Percentiles rank a stretch among this genome's conserved stretches.
phyloP scores from a whole-genome alignment of 2,797 vertebrate genomes.

The Simalia tracyae region DNA sequence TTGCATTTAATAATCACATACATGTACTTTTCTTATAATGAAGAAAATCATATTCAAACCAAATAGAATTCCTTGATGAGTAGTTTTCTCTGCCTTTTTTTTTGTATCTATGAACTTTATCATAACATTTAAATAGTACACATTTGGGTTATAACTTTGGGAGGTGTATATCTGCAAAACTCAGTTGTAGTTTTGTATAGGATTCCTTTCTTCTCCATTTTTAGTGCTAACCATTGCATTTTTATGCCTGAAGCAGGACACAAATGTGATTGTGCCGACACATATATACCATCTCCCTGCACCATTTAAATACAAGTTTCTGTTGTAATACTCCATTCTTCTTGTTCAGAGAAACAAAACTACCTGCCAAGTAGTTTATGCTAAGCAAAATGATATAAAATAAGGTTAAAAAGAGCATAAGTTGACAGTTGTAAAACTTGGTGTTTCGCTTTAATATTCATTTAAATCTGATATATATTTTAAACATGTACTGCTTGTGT shows the following conservation, averaged over 20 bases:
- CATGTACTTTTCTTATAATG: no score
- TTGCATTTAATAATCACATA: no score
- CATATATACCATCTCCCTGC: neutral
- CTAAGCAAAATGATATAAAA: no score
- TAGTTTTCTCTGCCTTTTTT: neutral
- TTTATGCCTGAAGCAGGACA: neutral
- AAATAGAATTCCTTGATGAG: neutral
- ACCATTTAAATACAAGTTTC: neutral
- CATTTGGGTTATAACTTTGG: neutral
- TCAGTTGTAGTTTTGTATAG: neutral
- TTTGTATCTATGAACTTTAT: neutral
- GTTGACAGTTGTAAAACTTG: neutral
- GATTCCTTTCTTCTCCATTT: neutral
- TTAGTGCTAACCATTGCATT: neutral
- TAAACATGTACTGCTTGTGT: neutral
- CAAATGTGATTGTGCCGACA: neutral
- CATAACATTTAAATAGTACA: neutral
- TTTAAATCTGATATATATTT: neutral
- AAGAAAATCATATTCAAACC: no score
- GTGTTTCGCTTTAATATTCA: neutral
- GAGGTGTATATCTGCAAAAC: neutral
- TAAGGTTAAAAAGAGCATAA: no score
- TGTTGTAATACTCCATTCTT: neutral
- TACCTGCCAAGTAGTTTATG: neutral
- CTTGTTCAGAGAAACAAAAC: neutral